A percentile compares a stretch with the other conserved stretches of the same genome.
Conservation (phyloP, 2,888 invertebrate species). For the Eucera pruinosa region DNA sequence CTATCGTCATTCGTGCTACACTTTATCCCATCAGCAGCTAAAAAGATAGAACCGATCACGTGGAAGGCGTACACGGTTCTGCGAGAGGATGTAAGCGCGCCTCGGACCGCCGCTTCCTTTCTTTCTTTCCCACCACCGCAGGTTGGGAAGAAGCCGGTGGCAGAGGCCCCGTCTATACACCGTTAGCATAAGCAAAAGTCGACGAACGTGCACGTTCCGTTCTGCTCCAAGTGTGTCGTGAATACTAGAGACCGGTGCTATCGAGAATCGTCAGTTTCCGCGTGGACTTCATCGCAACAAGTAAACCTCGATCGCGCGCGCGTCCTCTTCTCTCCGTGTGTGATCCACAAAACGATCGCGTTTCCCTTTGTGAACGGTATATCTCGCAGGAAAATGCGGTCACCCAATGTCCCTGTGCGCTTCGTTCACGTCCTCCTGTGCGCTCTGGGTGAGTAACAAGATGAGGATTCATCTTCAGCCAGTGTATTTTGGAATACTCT, state of each 20-base stretch:
- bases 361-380: not conserved
- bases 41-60: not conserved
- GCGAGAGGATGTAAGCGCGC: conserved; percentile 41
- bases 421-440: conserved; percentile 49
- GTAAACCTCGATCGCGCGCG: conserved; percentile 9
- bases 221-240: conserved; percentile 67
- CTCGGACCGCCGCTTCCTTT: conserved; percentile 50
- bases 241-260: conserved; percentile 71
- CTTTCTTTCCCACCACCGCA: conserved; percentile 57
- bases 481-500: not conserved
- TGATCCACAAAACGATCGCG: not conserved
- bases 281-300: conserved; percentile 73
- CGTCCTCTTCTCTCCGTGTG: not conserved
- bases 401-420: conserved; percentile 29
- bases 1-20: too few relatives aligned
- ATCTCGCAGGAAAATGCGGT: conserved; percentile 44
- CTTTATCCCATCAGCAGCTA: too few relatives aligned
- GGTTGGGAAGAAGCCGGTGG: conserved; percentile 37
- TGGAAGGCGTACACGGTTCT: conserved; percentile 32
- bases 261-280: conserved; percentile 79
- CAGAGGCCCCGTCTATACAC: too few relatives aligned
- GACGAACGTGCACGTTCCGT: conserved; percentile 70
- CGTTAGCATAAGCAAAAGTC: conserved; percentile 75
- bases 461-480: not conserved
- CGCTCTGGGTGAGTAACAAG: conserved; percentile 62